These are phyloP conservation scores for Macrochelys suwanniensis DNA, from an alignment of 2,797 vertebrate genomes.

Conservation along the genomic window DNA sequence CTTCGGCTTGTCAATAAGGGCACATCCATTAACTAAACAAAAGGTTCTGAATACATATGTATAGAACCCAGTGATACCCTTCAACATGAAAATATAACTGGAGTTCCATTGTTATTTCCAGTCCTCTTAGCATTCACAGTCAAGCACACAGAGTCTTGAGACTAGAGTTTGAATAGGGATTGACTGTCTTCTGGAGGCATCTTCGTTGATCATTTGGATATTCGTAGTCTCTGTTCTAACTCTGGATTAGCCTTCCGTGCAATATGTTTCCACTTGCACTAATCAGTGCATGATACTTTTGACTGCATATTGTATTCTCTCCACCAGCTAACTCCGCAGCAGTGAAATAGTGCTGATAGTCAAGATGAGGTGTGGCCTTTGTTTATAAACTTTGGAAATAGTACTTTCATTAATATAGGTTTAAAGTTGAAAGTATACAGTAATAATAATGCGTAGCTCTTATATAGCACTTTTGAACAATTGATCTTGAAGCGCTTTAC, in stretches of 20 bases:
- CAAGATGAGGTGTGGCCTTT: neutral
- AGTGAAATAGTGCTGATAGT: fast-evolving
- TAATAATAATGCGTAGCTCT: no score
- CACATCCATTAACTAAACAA: neutral
- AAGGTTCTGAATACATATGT: neutral
- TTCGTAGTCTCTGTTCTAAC: fast-evolving
- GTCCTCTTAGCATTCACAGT: no score
- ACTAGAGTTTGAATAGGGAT: fast-evolving
- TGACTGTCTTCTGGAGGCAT: neutral
- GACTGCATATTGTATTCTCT: neutral
- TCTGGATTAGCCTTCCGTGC: neutral
- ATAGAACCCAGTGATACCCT: neutral
- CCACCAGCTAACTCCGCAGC: neutral
- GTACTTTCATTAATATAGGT: neutral
- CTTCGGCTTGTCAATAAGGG: neutral
- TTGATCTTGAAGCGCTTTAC: no score
- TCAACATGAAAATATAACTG: fast-evolving
- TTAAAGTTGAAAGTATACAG: neutral
- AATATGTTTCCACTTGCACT: neutral
- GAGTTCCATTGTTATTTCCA: no score
- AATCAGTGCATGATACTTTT: neutral
- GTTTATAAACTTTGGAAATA: neutral
- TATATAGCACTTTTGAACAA: no score
- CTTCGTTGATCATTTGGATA: no score
- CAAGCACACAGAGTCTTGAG: fast-evolving